A percentile compares a stretch with the other conserved stretches of the same genome.
These are phyloP conservation scores for Heliconius hewitsoni DNA, from an alignment of 1,140 invertebrate species.

Conservation along the genomic window DNA sequence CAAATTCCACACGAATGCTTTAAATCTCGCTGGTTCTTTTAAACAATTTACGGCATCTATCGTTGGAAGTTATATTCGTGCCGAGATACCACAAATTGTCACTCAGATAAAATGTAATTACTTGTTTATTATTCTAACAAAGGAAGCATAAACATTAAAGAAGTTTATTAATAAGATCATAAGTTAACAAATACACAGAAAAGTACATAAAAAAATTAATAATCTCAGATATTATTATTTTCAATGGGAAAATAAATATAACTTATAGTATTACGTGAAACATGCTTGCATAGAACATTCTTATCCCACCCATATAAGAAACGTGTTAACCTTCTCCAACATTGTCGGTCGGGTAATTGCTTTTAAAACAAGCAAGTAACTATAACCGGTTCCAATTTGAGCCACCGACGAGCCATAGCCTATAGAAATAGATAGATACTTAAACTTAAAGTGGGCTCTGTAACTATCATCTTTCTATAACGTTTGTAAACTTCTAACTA, in stretches of 20 bases:
- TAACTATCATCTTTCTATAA: not conserved
- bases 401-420: constrained; percentile 46
- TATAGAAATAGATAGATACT: constrained; percentile 1
- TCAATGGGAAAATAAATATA: constrained; percentile 4
- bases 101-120: too few species aligned
- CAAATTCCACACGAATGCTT: too few species aligned
- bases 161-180: too few species aligned
- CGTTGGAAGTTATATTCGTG: too few species aligned
- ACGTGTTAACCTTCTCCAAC: constrained; percentile 42
- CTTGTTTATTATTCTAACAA: too few species aligned
- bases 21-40: too few species aligned
- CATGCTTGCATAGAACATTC: constrained; percentile 25
- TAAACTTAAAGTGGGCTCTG: not conserved
- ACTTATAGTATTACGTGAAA: not conserved
- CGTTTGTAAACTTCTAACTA: not conserved
- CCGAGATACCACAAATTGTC: too few species aligned
- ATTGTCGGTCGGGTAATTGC: constrained; percentile 47
- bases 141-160: too few species aligned
- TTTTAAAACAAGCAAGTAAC: constrained; percentile 51
- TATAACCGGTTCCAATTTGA: constrained; percentile 62
- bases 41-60: too few species aligned
- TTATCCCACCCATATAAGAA: constrained; percentile 31
- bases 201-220: too few species aligned
- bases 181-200: too few species aligned
- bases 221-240: not conserved